Evolutionary conservation across 2,888 invertebrate species (phyloP).

Genomic region (Erynnis tages): DNA sequence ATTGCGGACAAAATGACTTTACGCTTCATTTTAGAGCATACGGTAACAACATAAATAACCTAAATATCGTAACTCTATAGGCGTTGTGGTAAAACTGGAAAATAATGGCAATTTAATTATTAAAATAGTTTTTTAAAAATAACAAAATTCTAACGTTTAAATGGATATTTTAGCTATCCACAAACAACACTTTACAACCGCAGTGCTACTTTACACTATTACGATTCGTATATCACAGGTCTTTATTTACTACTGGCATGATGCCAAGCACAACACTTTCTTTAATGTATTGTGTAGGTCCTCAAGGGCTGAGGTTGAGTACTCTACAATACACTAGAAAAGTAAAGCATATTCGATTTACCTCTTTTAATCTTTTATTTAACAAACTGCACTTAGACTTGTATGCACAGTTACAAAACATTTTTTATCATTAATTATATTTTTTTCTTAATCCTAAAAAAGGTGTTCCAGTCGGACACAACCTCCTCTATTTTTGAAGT

Average conservation of each 20-base stretch:
- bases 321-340: not conserved
- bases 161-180: not conserved
- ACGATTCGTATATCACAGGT: conserved; percentile 4
- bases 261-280: conserved; percentile 6
- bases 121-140: not conserved
- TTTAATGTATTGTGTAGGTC: conserved; percentile 11
- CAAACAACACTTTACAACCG: conserved; percentile 1
- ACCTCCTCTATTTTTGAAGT: no score
- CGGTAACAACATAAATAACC: no score
- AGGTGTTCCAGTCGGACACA: no score
- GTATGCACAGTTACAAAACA: no score
- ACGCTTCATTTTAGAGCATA: no score
- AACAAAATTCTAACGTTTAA: not conserved
- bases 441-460: no score
- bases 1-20: no score
- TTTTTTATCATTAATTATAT: no score
- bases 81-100: not conserved
- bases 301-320: not conserved
- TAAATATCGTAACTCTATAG: no score
- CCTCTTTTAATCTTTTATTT: no score
- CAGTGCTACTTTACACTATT: conserved; percentile 1
- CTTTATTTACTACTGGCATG: conserved; percentile 10
- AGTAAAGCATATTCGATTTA: no score
- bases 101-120: not conserved
- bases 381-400: no score